A percentile compares a stretch with the other conserved stretches of the same genome.
Evolutionary conservation across 1,140 invertebrate genomes (phyloP).

Genomic region (Hylaeus volcanicus): DNA sequence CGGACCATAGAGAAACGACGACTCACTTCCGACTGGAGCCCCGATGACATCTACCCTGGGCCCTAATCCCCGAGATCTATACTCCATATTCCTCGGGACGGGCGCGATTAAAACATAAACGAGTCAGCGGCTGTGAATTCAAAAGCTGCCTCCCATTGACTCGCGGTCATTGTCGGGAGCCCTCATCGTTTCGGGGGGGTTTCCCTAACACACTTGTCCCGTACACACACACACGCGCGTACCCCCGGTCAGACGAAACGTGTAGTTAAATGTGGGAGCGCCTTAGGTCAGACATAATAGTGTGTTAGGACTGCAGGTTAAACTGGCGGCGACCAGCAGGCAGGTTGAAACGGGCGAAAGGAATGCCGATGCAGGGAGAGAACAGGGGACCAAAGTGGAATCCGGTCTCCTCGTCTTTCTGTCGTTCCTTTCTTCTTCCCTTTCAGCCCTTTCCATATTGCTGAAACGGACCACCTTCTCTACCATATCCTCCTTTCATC

Average conservation of each 20-base stretch:
- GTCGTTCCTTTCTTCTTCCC: conserved; percentile 22
- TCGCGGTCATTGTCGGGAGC: conserved; percentile 45
- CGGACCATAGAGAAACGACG: too few relatives aligned
- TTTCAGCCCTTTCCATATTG: conserved; percentile 21
- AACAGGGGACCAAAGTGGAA: conserved; percentile 41
- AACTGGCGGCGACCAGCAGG: conserved; percentile 68
- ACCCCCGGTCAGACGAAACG: conserved; percentile 20
- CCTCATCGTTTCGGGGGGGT: neutral
- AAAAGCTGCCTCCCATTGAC: conserved; percentile 47
- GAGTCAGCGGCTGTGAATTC: neutral
- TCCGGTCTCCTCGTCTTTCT: conserved; percentile 49
- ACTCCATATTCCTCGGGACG: neutral
- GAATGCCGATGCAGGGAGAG: conserved; percentile 71
- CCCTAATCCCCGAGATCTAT: neutral
- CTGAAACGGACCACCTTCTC: conserved; percentile 14
- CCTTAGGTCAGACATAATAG: conserved; percentile 77
- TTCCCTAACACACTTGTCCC: neutral
- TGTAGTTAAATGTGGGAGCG: conserved; percentile 78
- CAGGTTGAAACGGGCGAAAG: conserved; percentile 74
- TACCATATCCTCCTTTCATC: neutral
- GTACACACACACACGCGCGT: neutral
- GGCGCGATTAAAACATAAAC: conserved; percentile 37
- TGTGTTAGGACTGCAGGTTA: conserved; percentile 76
- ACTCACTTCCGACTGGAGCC: too few relatives aligned
- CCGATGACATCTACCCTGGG: too few relatives aligned